Conservation (phyloP, 2,888 invertebrate genomes). For the Metopia argyrocephala region DNA sequence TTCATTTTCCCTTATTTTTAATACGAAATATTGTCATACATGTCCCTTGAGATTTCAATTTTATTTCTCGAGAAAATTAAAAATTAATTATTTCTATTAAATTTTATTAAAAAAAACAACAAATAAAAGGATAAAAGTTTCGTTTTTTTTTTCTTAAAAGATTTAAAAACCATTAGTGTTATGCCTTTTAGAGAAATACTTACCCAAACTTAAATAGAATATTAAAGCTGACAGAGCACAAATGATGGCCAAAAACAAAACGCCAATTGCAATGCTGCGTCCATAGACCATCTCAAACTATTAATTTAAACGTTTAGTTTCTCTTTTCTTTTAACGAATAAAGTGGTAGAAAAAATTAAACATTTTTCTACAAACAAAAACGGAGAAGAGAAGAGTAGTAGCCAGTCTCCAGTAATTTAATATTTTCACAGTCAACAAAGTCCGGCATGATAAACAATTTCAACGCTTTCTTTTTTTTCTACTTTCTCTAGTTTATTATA, state of each 20-base stretch:
- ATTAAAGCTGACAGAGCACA: conserved; percentile 74
- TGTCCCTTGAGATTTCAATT: no score
- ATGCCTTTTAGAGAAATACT: conserved; percentile 61
- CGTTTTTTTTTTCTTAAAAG: not conserved
- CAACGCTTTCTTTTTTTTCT: not conserved
- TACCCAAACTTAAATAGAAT: conserved; percentile 77
- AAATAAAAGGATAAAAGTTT: not conserved
- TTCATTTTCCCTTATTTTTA: no score
- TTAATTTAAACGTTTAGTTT: not conserved
- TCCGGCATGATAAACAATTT: conserved; percentile 23
- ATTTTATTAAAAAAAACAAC: not conserved
- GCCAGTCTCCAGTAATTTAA: conserved; percentile 48
- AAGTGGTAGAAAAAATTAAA: conserved; percentile 20
- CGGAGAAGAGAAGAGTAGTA: no score
- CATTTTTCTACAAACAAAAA: not conserved
- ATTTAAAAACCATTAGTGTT: not conserved
- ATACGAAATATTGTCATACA: no score
- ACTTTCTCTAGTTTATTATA: not conserved
- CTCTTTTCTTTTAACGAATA: conserved; percentile 8
- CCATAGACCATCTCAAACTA: conserved; percentile 74
- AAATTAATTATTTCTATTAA: not conserved
- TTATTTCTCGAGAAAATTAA: not conserved
- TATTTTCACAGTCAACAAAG: conserved; percentile 40
- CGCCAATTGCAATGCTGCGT: conserved; percentile 76
- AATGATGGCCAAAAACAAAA: conserved; percentile 73